Percentiles rank a stretch among this genome's conserved stretches.
phyloP scores from a whole-genome alignment of 2,113 vertebrate species.

The Tragelaphus imberbis region DNA sequence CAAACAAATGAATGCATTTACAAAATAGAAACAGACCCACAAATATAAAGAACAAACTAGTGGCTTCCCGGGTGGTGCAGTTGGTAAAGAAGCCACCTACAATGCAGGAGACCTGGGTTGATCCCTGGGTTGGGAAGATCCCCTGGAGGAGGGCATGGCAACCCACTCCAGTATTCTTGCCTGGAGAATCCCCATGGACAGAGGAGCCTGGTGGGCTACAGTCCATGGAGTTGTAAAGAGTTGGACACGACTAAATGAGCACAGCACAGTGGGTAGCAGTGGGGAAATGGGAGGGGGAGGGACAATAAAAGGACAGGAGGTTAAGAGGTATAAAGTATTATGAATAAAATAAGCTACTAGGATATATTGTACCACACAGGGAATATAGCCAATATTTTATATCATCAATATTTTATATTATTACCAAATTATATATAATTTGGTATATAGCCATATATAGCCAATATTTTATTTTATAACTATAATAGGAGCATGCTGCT shows the following conservation, averaged over 20 bases:
- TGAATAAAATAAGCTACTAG: neutral
- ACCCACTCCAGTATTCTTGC: neutral
- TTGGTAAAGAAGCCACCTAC: no score
- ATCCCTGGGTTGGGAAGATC: neutral
- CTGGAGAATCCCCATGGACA: neutral
- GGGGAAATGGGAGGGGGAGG: neutral
- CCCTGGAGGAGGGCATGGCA: neutral
- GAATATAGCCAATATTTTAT: neutral
- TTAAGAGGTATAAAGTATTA: neutral
- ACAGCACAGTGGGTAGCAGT: neutral
- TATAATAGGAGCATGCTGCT: neutral
- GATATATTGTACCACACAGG: neutral
- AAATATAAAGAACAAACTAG: no score
- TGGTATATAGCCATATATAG: neutral
- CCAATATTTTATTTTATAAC: neutral
- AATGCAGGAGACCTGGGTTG: neutral
- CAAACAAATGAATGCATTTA: no score
- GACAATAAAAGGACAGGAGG: neutral
- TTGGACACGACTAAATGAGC: neutral
- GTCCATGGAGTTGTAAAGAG: neutral
- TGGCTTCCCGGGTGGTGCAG: no score
- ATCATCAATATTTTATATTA: neutral
- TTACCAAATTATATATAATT: neutral
- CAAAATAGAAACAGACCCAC: no score
- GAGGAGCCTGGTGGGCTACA: neutral